Percentiles rank a stretch among this genome's conserved stretches.
Conservation (phyloP, 2,888 invertebrate species). For the Nudaria mundana region DNA sequence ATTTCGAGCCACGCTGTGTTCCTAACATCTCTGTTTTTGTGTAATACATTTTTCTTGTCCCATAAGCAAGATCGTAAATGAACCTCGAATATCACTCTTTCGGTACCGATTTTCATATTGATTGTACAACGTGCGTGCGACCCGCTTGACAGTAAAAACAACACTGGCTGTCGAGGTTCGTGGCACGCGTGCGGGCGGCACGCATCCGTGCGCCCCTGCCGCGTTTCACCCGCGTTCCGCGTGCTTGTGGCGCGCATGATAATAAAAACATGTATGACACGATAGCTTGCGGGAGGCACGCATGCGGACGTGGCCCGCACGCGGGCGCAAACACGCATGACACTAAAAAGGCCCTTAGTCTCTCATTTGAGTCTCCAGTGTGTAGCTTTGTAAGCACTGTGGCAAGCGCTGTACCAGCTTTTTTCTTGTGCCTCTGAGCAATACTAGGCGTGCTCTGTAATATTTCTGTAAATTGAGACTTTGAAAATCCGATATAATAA, state of each 20-base stretch:
- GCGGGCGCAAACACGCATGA: conserved; percentile 1
- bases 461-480: too few species aligned
- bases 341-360: neutral
- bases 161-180: neutral
- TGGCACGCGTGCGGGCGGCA: neutral
- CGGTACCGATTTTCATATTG: conserved; percentile 2
- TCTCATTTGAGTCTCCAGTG: neutral
- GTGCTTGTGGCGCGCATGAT: too few species aligned
- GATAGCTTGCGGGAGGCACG: neutral
- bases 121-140: neutral
- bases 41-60: neutral
- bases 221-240: too few species aligned
- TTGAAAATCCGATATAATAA: too few species aligned
- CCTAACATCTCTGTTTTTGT: conserved; percentile 1
- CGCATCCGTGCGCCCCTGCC: neutral
- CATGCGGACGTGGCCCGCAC: neutral
- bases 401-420: neutral
- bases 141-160: conserved; percentile 1
- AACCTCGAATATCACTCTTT: neutral
- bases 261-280: too few species aligned
- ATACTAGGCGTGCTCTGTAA: too few species aligned
- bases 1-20: conserved; percentile 1
- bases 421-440: too few species aligned
- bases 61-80: conserved; percentile 1
- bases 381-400: neutral